A percentile compares a stretch with the other conserved stretches of the same genome.
Conservation (phyloP, 2,113 vertebrate species). For the Oenanthe oenanthe region DNA sequence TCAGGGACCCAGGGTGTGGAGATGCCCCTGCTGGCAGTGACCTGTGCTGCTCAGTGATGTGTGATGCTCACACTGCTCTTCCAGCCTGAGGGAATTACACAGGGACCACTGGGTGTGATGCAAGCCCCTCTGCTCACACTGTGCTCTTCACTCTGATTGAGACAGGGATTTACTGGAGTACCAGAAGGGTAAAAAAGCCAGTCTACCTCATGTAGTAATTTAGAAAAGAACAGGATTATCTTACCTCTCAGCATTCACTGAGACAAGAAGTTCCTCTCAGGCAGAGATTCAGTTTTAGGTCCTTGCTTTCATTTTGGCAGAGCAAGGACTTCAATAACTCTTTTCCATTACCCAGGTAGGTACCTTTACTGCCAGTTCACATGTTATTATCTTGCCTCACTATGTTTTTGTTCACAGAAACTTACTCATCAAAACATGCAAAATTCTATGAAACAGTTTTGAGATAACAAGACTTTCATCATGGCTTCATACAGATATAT, state of each 20-base stretch:
- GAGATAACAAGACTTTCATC: neutral
- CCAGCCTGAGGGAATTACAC: neutral
- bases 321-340: neutral
- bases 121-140: neutral
- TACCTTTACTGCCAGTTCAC: neutral
- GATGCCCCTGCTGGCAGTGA: neutral
- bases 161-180: neutral
- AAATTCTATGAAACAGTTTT: neutral
- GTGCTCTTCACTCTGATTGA: neutral
- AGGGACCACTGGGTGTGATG: too few relatives aligned
- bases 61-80: too few relatives aligned
- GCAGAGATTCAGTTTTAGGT: neutral
- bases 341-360: neutral
- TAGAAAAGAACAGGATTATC: neutral
- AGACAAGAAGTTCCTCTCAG: neutral
- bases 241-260: neutral
- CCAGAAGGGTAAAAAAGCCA: neutral
- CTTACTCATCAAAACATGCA: neutral
- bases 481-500: neutral
- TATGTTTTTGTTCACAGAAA: neutral
- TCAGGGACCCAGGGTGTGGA: neutral
- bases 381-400: neutral
- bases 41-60: rapidly evolving
- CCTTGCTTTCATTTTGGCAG: neutral
- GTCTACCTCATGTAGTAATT: neutral